A percentile compares a stretch with the other conserved stretches of the same genome.
phyloP scores from a whole-genome alignment of 2,888 invertebrate species.

The Cerastis leucographa region DNA sequence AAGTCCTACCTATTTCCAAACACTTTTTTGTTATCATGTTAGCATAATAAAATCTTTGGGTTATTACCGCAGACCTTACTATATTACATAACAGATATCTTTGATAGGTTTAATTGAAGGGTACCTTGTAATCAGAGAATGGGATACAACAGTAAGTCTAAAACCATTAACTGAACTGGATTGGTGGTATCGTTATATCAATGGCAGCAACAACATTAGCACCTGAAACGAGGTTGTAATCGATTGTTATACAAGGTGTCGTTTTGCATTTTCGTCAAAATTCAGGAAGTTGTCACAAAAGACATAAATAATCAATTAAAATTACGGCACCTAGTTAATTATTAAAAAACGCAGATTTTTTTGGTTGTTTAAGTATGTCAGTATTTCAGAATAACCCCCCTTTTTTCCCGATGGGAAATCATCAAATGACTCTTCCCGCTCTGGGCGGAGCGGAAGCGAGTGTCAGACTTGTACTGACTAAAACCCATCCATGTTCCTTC shows the following conservation, averaged over 20 bases:
- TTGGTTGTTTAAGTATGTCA: too few relatives aligned
- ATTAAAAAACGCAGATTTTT: too few relatives aligned
- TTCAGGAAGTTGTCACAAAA: too few relatives aligned
- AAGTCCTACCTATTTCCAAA: neutral
- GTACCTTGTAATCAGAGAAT: constrained; percentile 10
- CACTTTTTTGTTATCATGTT: neutral
- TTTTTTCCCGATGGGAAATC: too few relatives aligned
- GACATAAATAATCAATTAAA: too few relatives aligned
- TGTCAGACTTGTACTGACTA: too few relatives aligned
- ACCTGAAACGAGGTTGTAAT: constrained; percentile 7
- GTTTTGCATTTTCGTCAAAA: too few relatives aligned
- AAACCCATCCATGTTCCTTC: too few relatives aligned
- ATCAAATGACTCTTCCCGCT: too few relatives aligned
- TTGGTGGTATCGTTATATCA: constrained; percentile 1
- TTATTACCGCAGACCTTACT: neutral
- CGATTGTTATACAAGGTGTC: constrained; percentile 6
- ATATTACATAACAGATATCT: neutral
- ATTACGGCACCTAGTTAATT: too few relatives aligned
- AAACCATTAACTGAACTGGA: constrained; percentile 4
- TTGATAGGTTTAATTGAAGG: neutral
- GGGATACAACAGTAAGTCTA: neutral
- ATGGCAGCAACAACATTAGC: neutral
- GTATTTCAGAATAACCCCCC: too few relatives aligned
- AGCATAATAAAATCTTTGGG: neutral
- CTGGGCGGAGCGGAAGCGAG: too few relatives aligned